A percentile compares a stretch with the other conserved stretches of the same genome.
phyloP scores from a whole-genome alignment of 2,797 vertebrate genomes.

The Bryconaethiops microstoma region DNA sequence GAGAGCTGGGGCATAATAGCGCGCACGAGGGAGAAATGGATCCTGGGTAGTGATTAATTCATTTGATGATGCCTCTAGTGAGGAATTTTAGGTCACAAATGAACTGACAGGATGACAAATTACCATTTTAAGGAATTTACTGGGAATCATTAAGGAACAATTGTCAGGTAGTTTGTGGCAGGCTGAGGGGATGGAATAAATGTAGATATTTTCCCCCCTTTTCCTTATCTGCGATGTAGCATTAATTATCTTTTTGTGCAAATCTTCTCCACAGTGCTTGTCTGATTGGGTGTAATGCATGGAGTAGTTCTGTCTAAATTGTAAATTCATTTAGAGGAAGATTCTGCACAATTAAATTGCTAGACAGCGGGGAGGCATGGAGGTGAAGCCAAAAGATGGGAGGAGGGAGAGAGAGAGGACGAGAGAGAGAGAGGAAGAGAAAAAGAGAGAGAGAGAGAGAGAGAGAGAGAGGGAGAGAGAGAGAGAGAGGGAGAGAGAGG shows the following conservation, averaged over 20 bases:
- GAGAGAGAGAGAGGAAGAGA: constrained; percentile 21
- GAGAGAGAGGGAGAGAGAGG: constrained; percentile 75
- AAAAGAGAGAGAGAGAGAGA: constrained; percentile 56
- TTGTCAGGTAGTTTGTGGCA: constrained; percentile 99
- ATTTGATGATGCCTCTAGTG: constrained; percentile 99
- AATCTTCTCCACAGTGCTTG: constrained; percentile 86
- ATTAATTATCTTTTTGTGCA: constrained; percentile 89
- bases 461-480: constrained; percentile 14
- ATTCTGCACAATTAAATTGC: constrained; percentile 88
- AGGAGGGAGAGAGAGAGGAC: not conserved
- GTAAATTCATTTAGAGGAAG: constrained; percentile 84
- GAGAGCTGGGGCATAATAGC: constrained; percentile 96
- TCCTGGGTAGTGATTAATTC: constrained; percentile 99
- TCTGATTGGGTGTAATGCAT: constrained; percentile 86
- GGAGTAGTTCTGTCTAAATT: constrained; percentile 86
- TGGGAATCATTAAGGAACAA: constrained; percentile 99
- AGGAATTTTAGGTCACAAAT: constrained; percentile 99
- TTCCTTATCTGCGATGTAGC: constrained; percentile 88
- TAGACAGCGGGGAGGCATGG: constrained; percentile 78
- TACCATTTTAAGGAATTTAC: constrained; percentile 99
- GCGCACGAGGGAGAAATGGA: constrained; percentile 99
- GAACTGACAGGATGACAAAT: constrained; percentile 99
- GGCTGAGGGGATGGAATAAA: constrained; percentile 91
- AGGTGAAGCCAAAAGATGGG: constrained; percentile 80
- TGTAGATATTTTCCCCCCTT: constrained; percentile 85